Evolutionary conservation across 2,888 invertebrate species (phyloP).

Genomic region (Caenorhabditis sinica): DNA sequence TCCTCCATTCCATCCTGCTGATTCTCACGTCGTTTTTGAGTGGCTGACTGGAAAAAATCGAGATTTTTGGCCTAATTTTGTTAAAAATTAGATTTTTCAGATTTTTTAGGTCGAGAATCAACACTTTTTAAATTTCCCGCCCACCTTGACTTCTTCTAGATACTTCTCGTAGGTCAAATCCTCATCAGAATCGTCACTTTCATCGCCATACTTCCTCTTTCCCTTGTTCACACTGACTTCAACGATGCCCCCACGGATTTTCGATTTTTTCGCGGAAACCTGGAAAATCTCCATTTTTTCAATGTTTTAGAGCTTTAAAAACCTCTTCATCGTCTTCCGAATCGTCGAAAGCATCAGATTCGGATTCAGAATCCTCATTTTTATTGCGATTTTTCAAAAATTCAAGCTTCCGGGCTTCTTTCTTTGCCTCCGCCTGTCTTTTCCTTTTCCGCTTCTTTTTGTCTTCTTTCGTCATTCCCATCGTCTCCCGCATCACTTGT

Average conservation of each 20-base stretch:
- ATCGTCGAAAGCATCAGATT: constrained; percentile 10
- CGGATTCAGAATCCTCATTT: constrained; percentile 15
- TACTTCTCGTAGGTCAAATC: constrained; percentile 72
- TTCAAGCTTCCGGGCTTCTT: constrained; percentile 38
- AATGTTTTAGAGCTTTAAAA: not conserved
- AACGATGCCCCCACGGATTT: constrained; percentile 32
- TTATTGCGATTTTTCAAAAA: constrained; percentile 23
- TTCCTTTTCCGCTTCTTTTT: constrained; percentile 67
- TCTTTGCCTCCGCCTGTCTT: constrained; percentile 53
- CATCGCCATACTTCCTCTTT: constrained; percentile 65
- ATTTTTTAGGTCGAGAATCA: constrained; percentile 26
- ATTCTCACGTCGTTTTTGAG: constrained; percentile 34
- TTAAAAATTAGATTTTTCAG: not conserved
- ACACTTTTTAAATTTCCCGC: too few relatives aligned
- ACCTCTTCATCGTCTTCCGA: constrained; percentile 46
- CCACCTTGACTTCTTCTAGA: constrained; percentile 68
- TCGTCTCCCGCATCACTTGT: constrained; percentile 66
- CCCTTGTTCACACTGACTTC: constrained; percentile 61
- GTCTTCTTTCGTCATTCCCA: constrained; percentile 64
- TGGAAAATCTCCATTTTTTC: constrained; percentile 3
- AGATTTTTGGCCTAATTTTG: not conserved
- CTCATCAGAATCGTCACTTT: constrained; percentile 63
- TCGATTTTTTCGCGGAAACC: constrained; percentile 12
- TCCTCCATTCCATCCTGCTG: constrained; percentile 56
- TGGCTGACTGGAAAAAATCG: constrained; percentile 25